Evolutionary conservation across 2,113 vertebrate species (phyloP), one percentile per base, ranked within the genome.

Genomic region (Merops nubicus): DNA sequence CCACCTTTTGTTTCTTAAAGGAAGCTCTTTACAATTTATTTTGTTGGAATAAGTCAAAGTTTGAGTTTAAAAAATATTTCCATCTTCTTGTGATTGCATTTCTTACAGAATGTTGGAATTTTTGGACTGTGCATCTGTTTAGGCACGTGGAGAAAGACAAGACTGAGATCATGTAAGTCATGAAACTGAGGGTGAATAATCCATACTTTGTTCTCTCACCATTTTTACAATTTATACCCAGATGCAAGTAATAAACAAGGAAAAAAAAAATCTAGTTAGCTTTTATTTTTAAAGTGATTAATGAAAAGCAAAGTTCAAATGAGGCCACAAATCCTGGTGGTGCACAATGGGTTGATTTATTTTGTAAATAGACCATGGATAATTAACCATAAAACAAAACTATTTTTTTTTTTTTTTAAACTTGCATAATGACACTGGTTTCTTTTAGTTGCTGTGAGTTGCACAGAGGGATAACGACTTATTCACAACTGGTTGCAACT

Each of bases 341-440:
- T 97, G 93, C 91, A 97, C 96, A 98, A 97, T 98, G 94, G 89
- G 96, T 98, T 97, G 96, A 98, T 98, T 98, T 97, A 97, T 97
- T 97, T 98, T 98, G 96, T 97, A 97, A 98, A 95, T 96, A 97
- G 94, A 97, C 96, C 96, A 96, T 95, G 96, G 97, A 96, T 98
- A 97, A 98, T 98, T 98, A 98, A 98, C 95, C 93, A 91, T 97
- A 98, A 98, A 98, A 96, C 94, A 96, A 97, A 97, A 97, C 96
- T 97, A 97, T 96, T 94, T 89, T 64, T 14, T 10, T 74, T 79
- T 29, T 28, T 67, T 33, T n/a, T 45, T 11, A 69, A 96, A 92
- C 80, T 97, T 91, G 95, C 94, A 93, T 97, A 97, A 96, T 93
- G 85, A 74, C 84, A 84, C 87, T 97, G 92, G 77, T 94, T 96